Evolutionary conservation across 2,113 vertebrate genomes (phyloP), one percentile per base, ranked within the genome.

Genomic region (Barbus barbus): DNA sequence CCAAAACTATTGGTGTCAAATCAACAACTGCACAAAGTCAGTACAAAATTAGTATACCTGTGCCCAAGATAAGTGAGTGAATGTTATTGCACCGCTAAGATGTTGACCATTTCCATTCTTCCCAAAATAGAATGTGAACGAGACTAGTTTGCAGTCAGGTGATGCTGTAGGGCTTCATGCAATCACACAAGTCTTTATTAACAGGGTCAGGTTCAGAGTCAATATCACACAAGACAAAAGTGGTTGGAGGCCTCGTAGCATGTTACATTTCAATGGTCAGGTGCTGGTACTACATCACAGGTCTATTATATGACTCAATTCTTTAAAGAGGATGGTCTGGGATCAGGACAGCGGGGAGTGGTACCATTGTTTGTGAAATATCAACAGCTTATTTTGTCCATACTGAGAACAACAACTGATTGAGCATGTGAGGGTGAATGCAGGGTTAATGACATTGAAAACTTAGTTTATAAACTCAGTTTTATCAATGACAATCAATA

Each of bases 231-330:
- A 38, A 88, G 89, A 90, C 82, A 85, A 85, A 86, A 84, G 74
- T 83, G 83, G 90, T 92, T 90, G 92, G 89, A 89, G 91, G 93
- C 91, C 87, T 96, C 93, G 84, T 44, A 92, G 96, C 91, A 89
- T 92, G 92, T 92, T 81, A 86, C 78, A 93, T 89, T 87, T 87
- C 91, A 87, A 89, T 88, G 87, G 91, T 93, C 90, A 90, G 93
- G 92, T 84, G 78, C 84, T 28, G 83, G 89, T 79, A 88, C 83
- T 86, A 89, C 92, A 87, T 90, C 83, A 87, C 92, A 88, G 89
- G 89, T 93, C 90, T 92, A 93, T 95, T 94, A 92, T 95, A 94
- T 93, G 91, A 91, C 90, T 90, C 93, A 91, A 95, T 96, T 93
- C 91, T 95, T 96, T 96, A 93, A 97, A 95, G 92, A 94, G 92